These are phyloP conservation scores for Hybognathus amarus DNA, from an alignment of 2,797 vertebrate species.

Conservation along the genomic window DNA sequence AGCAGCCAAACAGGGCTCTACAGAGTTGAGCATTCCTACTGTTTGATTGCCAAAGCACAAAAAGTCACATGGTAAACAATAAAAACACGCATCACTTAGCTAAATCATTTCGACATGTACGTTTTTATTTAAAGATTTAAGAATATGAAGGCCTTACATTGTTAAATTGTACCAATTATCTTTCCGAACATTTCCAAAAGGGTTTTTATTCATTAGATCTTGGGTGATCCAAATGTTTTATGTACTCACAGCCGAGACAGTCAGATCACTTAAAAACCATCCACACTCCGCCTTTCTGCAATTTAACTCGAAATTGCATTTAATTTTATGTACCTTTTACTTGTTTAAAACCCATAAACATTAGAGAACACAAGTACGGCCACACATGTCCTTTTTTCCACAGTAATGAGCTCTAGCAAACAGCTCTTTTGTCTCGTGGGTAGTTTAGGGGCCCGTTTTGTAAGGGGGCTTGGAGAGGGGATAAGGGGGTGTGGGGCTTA, in stretches of 20 bases:
- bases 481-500: slow-evolving; percentile 17
- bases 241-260: slow-evolving; percentile 20
- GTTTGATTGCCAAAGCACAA: slow-evolving; percentile 16
- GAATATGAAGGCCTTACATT: not conserved
- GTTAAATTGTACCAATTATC: not conserved
- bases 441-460: slow-evolving; percentile 43
- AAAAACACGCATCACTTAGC: not conserved
- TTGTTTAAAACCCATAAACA: slow-evolving; percentile 59
- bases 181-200: not conserved
- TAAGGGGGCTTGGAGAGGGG: not conserved
- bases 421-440: slow-evolving; percentile 69
- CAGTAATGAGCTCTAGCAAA: slow-evolving; percentile 66
- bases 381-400: slow-evolving; percentile 64
- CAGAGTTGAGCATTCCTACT: not conserved
- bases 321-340: slow-evolving; percentile 49
- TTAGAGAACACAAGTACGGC: slow-evolving; percentile 47
- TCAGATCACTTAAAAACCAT: slow-evolving; percentile 47
- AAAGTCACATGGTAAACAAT: not conserved
- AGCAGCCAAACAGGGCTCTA: slow-evolving; percentile 28
- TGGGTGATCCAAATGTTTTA: slow-evolving; percentile 19
- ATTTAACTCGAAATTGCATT: slow-evolving; percentile 52
- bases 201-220: not conserved
- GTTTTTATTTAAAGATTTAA: not conserved
- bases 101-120: not conserved
- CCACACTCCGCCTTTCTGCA: slow-evolving; percentile 50